Percentiles rank a stretch among this genome's conserved stretches.
Conservation (phyloP, 2,888 invertebrate genomes). For the Tholera decimalis region DNA sequence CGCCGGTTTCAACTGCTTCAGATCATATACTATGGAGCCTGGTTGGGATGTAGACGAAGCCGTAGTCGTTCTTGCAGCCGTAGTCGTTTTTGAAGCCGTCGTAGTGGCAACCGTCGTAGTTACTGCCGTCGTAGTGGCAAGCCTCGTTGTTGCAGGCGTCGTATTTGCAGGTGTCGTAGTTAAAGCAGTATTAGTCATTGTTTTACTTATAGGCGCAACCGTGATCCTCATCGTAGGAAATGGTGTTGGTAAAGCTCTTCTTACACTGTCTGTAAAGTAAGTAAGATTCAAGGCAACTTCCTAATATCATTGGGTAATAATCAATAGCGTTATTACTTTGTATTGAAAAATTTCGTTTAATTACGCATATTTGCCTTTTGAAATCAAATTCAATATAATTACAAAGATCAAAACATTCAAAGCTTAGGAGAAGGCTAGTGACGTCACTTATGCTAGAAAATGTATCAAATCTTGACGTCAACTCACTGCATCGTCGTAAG, state of each 20-base stretch:
- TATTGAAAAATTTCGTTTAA: too few species aligned
- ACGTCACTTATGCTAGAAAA: too few species aligned
- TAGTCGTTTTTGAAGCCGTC: background rate
- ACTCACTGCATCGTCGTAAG: too few species aligned
- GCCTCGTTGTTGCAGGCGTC: background rate
- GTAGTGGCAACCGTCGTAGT: background rate
- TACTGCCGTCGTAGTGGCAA: background rate
- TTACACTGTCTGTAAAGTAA: constrained; percentile 1
- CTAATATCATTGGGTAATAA: too few species aligned
- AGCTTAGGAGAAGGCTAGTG: too few species aligned
- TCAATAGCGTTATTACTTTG: too few species aligned
- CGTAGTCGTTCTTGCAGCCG: too few species aligned
- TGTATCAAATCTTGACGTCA: too few species aligned
- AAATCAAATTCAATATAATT: too few species aligned
- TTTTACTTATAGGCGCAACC: background rate
- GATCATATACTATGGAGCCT: constrained; percentile 14
- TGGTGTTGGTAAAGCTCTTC: background rate
- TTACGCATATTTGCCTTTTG: too few species aligned
- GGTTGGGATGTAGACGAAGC: background rate
- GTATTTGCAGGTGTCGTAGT: background rate
- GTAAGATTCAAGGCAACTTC: background rate
- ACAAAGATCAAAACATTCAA: too few species aligned
- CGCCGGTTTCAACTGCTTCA: constrained; percentile 5
- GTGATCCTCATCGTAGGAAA: fast-evolving
- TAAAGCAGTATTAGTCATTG: background rate